Conservation (phyloP, 2,113 vertebrate species). For the Perccottus glenii region DNA sequence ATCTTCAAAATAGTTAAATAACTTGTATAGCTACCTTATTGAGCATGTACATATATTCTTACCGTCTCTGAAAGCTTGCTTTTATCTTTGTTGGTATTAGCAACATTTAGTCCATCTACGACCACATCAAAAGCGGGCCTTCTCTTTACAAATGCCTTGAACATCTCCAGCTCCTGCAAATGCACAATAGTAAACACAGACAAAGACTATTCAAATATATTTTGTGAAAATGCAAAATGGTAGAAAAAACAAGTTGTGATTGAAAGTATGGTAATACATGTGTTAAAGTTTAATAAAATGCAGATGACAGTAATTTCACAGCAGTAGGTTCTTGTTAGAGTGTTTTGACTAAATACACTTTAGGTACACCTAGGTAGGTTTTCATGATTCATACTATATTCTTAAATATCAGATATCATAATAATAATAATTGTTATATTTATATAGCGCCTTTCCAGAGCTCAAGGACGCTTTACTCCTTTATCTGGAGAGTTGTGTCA, state of each 20-base stretch:
- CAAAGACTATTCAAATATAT: neutral
- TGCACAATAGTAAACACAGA: constrained; percentile 2
- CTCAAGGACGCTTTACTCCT: too few species aligned
- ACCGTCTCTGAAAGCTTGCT: constrained; percentile 83
- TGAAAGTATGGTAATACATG: neutral
- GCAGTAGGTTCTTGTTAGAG: too few species aligned
- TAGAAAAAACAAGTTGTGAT: neutral
- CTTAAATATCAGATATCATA: too few species aligned
- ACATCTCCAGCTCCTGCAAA: constrained; percentile 87
- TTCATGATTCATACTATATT: too few species aligned
- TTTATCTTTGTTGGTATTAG: constrained; percentile 75
- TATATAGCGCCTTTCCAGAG: too few species aligned
- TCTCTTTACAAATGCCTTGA: constrained; percentile 86
- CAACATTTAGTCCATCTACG: constrained; percentile 93
- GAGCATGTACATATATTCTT: constrained; percentile 60
- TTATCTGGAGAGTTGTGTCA: too few species aligned
- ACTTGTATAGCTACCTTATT: neutral
- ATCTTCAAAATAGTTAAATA: neutral
- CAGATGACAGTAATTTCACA: too few species aligned
- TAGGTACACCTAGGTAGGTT: too few species aligned
- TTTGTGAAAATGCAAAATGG: neutral
- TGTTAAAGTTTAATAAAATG: too few species aligned
- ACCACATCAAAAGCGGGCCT: constrained; percentile 88
- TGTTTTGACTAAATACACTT: too few species aligned
- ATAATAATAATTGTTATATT: too few species aligned